A percentile compares a stretch with the other conserved stretches of the same genome.
Conservation (phyloP, 2,797 vertebrate species). For the Rhadinocentrus ornatus region DNA sequence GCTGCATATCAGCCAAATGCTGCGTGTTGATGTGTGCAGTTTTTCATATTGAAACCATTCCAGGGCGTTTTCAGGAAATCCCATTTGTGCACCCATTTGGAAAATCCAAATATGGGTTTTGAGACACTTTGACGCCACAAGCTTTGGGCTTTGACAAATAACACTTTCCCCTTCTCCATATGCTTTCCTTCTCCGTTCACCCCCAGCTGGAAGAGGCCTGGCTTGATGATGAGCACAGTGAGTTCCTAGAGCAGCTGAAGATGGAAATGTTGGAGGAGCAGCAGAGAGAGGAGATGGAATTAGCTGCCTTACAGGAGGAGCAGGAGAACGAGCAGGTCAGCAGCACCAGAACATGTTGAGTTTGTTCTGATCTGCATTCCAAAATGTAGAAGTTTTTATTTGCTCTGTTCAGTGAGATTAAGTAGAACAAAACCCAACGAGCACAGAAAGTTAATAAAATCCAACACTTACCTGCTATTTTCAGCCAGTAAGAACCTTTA, state of each 20-base stretch:
- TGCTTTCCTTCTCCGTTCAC: constrained; percentile 63
- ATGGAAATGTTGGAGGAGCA: constrained; percentile 96
- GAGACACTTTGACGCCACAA: constrained; percentile 38
- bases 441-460: neutral
- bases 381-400: constrained; percentile 15
- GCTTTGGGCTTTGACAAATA: constrained; percentile 47
- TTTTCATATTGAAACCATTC: constrained; percentile 30
- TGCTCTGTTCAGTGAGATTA: constrained; percentile 13
- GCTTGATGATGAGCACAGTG: constrained; percentile 97
- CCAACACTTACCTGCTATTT: no score
- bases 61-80: constrained; percentile 30
- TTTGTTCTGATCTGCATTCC: neutral
- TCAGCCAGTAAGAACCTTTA: neutral
- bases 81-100: constrained; percentile 44
- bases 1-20: constrained; percentile 13
- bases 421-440: constrained; percentile 3
- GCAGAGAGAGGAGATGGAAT: constrained; percentile 88
- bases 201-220: constrained; percentile 94
- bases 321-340: constrained; percentile 84
- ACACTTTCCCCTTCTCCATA: constrained; percentile 6
- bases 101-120: constrained; percentile 53
- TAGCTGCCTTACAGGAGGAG: constrained; percentile 85
- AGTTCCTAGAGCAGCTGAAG: constrained; percentile 97
- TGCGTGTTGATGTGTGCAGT: neutral
- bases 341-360: constrained; percentile 18